phyloP scores from a whole-genome alignment of 1,140 invertebrate genomes.

The Steinernema feltiae region DNA sequence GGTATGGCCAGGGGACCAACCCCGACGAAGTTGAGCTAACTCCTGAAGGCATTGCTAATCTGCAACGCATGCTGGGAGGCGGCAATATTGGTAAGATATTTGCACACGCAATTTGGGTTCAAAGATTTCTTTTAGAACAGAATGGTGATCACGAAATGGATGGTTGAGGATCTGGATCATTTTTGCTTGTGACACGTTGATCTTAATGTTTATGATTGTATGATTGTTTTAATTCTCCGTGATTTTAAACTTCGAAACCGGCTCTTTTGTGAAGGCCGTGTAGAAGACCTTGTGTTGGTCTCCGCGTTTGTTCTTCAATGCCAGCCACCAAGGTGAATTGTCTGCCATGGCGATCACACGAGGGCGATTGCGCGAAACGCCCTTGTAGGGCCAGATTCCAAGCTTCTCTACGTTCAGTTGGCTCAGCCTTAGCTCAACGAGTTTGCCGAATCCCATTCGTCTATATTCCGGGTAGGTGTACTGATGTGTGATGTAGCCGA shows the following conservation, averaged over 20 bases:
- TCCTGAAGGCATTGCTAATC: slow-evolving; percentile 33
- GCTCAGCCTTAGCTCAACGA: not conserved
- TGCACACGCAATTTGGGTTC: not conserved
- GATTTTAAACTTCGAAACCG: too few relatives aligned
- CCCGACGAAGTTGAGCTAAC: slow-evolving; percentile 23
- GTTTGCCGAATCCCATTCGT: not conserved
- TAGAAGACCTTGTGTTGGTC: not conserved
- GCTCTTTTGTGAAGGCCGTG: not conserved
- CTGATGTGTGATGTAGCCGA: slow-evolving; percentile 1
- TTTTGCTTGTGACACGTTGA: not conserved
- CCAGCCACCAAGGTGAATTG: not conserved
- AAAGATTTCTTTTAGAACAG: not conserved
- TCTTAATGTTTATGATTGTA: not conserved
- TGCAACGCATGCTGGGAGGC: slow-evolving; percentile 29
- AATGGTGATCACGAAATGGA: not conserved
- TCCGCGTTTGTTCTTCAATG: not conserved
- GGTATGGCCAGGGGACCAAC: slow-evolving; percentile 3
- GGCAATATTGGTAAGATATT: not conserved
- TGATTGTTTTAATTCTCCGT: too few relatives aligned
- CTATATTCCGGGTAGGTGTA: not conserved
- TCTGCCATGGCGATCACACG: not conserved
- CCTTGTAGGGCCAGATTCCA: slow-evolving; percentile 8
- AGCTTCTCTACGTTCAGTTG: not conserved
- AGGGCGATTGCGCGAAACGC: not conserved
- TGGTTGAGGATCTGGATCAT: too few relatives aligned